phyloP scores from a whole-genome alignment of 2,797 vertebrate species.

The Rallus crepitans region DNA sequence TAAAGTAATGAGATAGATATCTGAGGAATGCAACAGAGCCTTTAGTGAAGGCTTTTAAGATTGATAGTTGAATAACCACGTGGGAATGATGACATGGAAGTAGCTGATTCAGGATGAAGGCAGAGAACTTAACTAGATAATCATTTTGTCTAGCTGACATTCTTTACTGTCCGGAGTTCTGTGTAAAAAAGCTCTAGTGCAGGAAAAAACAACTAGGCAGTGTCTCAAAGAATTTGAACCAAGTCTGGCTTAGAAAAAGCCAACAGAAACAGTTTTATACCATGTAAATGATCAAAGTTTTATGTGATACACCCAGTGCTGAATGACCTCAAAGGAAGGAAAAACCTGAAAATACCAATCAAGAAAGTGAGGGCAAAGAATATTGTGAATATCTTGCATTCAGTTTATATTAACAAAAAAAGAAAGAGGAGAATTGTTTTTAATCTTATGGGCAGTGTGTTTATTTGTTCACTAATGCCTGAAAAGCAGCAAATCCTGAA shows the following conservation, averaged over 20 bases:
- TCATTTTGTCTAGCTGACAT: conserved; percentile 27
- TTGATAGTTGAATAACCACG: neutral
- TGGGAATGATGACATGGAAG: neutral
- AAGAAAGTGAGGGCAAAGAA: neutral
- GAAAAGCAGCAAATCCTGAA: neutral
- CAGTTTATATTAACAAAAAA: neutral
- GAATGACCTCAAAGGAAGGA: neutral
- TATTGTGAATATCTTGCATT: neutral
- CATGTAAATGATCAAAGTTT: neutral
- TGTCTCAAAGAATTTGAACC: neutral
- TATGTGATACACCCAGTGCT: neutral
- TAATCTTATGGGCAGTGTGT: neutral
- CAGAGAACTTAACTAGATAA: conserved; percentile 6
- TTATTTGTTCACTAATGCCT: neutral
- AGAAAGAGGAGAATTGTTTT: neutral
- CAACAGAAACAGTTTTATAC: neutral
- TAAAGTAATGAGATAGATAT: neutral
- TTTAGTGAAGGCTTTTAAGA: neutral
- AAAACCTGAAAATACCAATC: neutral
- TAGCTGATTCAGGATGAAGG: conserved; percentile 26
- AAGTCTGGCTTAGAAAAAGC: neutral
- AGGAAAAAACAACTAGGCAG: neutral
- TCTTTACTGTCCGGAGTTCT: neutral
- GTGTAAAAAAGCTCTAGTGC: neutral
- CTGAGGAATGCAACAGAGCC: neutral